Conservation (phyloP, 2,113 vertebrate genomes). For the rabbit (Oryctolagus cuniculus) region DNA sequence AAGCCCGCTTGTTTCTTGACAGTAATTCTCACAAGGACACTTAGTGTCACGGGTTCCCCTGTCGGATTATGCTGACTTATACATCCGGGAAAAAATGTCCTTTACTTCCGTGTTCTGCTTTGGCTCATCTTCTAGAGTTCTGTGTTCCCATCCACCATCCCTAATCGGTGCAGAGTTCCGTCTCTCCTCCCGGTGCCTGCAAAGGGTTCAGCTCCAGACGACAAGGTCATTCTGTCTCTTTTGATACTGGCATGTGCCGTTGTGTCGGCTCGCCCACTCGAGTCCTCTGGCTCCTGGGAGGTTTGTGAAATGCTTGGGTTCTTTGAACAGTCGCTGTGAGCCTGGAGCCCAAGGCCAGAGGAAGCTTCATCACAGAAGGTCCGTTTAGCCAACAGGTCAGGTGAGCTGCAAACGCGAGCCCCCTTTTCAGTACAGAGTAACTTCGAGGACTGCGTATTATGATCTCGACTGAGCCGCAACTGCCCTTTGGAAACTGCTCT, state of each 20-base stretch:
- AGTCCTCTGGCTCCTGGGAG: not conserved
- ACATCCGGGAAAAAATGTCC: not conserved
- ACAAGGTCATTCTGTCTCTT: not conserved
- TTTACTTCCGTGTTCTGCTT: not conserved
- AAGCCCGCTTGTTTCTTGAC: not conserved
- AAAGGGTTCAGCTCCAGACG: not conserved
- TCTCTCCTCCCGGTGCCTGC: not conserved
- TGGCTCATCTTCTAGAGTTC: not conserved
- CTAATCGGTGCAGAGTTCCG: not conserved
- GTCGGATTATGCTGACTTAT: conserved; percentile 17
- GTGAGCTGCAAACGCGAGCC: not conserved
- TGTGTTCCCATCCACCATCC: not conserved
- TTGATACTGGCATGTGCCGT: not conserved
- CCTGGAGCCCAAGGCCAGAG: not conserved
- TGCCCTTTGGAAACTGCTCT: not conserved
- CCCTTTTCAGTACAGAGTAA: not conserved
- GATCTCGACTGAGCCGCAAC: not conserved
- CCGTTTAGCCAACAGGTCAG: not conserved
- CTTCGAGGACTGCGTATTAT: not conserved
- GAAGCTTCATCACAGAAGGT: not conserved
- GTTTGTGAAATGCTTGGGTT: not conserved
- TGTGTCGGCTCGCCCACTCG: not conserved
- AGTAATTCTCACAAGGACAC: not conserved
- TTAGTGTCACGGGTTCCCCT: not conserved
- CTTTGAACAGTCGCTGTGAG: not conserved